These are phyloP conservation scores for Drosophila parvula DNA, from an alignment of 1,140 invertebrate genomes.

Conservation along the genomic window DNA sequence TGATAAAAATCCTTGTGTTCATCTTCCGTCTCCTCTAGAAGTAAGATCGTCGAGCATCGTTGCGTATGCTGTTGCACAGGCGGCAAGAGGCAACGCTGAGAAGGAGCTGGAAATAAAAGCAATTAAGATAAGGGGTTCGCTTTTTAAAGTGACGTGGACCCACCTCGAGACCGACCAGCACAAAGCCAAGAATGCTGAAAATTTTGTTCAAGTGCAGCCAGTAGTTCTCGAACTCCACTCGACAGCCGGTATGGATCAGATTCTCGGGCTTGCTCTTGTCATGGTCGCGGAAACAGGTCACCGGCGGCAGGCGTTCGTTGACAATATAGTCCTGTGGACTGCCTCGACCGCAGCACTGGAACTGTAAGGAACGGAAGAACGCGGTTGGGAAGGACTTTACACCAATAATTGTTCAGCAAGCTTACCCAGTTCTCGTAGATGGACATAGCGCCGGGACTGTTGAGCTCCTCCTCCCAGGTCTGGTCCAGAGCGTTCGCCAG, in stretches of 20 bases:
- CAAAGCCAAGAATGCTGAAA: constrained; percentile 68
- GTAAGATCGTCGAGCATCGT: constrained; percentile 69
- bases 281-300: constrained; percentile 65
- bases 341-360: constrained; percentile 85
- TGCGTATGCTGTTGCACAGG: constrained; percentile 79
- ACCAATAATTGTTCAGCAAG: not conserved
- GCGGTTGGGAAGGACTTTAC: not conserved
- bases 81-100: constrained; percentile 63
- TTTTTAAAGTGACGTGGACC: not conserved
- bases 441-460: constrained; percentile 75
- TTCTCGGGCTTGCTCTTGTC: constrained; percentile 68
- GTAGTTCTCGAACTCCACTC: constrained; percentile 74
- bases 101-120: constrained; percentile 54
- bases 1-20: not conserved
- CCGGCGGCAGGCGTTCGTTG: constrained; percentile 51
- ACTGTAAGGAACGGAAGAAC: constrained; percentile 61
- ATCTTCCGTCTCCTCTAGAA: constrained; percentile 32
- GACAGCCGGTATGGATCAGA: constrained; percentile 72
- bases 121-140: not conserved
- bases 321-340: constrained; percentile 75
- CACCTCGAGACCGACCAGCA: constrained; percentile 72
- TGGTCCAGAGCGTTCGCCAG: constrained; percentile 62
- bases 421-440: constrained; percentile 77
- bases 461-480: constrained; percentile 73
- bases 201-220: constrained; percentile 58